Percentiles rank a stretch among this genome's conserved stretches.
These are phyloP conservation scores for Calameuta filiformis DNA, from an alignment of 2,888 invertebrate species.

Conservation along the genomic window DNA sequence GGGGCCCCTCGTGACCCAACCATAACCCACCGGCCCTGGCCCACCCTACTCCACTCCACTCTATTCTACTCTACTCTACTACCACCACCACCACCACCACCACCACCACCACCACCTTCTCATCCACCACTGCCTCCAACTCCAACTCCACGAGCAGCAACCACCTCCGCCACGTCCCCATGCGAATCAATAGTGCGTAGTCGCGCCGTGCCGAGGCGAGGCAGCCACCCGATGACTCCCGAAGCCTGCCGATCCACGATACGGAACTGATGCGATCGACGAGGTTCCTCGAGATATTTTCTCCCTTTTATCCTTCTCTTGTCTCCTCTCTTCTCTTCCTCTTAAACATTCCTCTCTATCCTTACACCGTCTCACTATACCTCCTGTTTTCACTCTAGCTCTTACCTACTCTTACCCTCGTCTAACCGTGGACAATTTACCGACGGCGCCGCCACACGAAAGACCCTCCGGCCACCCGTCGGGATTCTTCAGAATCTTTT, in stretches of 20 bases:
- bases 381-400: neutral
- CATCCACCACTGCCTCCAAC: constrained; percentile 7
- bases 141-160: constrained; percentile 11
- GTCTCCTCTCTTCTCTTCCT: constrained; percentile 10
- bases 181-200: constrained; percentile 65
- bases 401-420: neutral
- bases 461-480: neutral
- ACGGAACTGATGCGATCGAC: constrained; percentile 44
- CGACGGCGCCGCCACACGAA: neutral
- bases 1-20: constrained; percentile 10
- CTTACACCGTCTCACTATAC: neutral
- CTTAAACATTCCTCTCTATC: neutral
- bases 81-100: too few relatives aligned
- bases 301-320: constrained; percentile 1
- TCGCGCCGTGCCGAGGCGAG: constrained; percentile 43
- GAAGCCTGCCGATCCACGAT: constrained; percentile 39
- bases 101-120: neutral
- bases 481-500: neutral
- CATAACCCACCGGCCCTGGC: neutral
- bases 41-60: neutral
- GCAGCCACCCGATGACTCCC: constrained; percentile 48
- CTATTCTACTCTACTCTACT: constrained; percentile 1
- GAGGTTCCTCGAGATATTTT: constrained; percentile 38
- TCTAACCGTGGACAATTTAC: neutral
- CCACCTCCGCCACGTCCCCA: constrained; percentile 42